Percentiles rank a stretch among this genome's conserved stretches.
These are phyloP conservation scores for Chionoecetes opilio DNA, from an alignment of 1,140 invertebrate species.

Conservation along the genomic window DNA sequence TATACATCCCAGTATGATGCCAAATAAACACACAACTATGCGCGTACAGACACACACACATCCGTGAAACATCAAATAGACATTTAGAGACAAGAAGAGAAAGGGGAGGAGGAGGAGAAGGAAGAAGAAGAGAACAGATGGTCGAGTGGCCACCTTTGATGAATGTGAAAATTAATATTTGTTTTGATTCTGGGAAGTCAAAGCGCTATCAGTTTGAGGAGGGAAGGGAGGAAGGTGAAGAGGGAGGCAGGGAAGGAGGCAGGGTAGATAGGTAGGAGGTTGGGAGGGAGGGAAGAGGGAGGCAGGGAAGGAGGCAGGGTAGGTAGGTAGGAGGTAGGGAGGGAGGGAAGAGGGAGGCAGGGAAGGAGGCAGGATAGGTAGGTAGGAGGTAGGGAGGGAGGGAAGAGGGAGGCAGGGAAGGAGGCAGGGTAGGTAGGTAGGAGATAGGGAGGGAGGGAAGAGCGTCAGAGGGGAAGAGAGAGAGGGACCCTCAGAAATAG, in stretches of 20 bases:
- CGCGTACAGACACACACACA: conserved; percentile 31
- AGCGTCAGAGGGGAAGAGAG: background rate
- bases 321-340: background rate
- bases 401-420: background rate
- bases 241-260: background rate
- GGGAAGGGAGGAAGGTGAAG: background rate
- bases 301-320: background rate
- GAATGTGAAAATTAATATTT: conserved; percentile 11
- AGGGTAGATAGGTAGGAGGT: background rate
- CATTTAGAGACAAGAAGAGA: background rate
- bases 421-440: background rate
- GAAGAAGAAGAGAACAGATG: background rate
- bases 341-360: too few relatives aligned
- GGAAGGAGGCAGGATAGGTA: background rate
- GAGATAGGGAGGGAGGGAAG: background rate
- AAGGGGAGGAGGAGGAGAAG: background rate
- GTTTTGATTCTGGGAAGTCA: background rate
- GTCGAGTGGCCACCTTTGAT: background rate
- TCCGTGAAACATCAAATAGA: background rate
- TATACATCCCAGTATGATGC: too few relatives aligned
- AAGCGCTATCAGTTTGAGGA: background rate
- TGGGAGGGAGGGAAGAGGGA: background rate
- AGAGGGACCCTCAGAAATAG: conserved; percentile 1
- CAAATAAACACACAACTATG: conserved; percentile 21
- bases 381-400: background rate